phyloP scores from a whole-genome alignment of 2,888 invertebrate genomes.

The Acleris cristana region DNA sequence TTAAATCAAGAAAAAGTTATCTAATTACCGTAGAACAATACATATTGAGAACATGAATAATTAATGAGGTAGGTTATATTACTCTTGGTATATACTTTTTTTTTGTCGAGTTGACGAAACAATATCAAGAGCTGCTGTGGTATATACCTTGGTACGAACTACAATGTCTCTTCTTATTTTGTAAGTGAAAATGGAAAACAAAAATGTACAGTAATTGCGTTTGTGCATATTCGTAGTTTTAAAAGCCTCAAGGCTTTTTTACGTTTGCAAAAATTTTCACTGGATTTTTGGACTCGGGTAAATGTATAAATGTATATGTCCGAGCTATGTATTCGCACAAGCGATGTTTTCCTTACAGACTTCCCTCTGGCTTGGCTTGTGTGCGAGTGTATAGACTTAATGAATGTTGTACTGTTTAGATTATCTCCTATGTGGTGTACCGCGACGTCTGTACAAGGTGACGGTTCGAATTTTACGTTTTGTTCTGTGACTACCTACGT shows the following conservation, averaged over 20 bases:
- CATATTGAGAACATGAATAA: too few relatives aligned
- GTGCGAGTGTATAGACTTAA: conserved; percentile 53
- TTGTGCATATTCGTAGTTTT: background rate
- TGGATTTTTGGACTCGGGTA: conserved; percentile 66
- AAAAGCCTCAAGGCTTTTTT: background rate
- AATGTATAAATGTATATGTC: conserved; percentile 45
- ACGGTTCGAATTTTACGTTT: conserved; percentile 41
- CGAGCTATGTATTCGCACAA: conserved; percentile 67
- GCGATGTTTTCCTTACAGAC: conserved; percentile 63
- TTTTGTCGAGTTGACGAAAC: too few relatives aligned
- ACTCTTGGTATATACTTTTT: too few relatives aligned
- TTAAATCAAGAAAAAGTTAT: too few relatives aligned
- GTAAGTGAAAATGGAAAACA: background rate
- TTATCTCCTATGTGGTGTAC: conserved; percentile 51
- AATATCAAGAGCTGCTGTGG: too few relatives aligned
- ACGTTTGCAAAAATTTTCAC: background rate
- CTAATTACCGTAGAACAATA: too few relatives aligned
- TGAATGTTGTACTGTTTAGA: conserved; percentile 57
- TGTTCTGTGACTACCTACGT: conserved; percentile 11
- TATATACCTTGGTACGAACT: too few relatives aligned
- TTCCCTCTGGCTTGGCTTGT: conserved; percentile 73
- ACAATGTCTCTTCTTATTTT: too few relatives aligned
- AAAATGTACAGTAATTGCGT: background rate
- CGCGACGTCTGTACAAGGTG: conserved; percentile 55
- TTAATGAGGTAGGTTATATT: too few relatives aligned